Base-by-base conservation (phyloP, 2,113 vertebrate genomes). In the Budorcas taxicolor region DNA sequence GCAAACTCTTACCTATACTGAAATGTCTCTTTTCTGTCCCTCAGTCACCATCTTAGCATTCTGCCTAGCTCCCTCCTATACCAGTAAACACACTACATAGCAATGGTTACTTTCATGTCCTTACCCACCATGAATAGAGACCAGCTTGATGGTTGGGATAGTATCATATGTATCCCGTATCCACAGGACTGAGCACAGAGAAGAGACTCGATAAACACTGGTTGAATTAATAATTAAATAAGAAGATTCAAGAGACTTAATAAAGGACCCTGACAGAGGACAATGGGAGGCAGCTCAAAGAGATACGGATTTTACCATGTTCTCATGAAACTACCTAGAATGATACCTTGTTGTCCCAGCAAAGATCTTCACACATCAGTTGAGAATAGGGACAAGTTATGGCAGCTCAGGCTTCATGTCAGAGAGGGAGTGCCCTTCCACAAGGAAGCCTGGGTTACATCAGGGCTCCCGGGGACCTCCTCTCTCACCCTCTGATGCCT, bases 381-480 rank as follows among this genome's bases (percentile, higher is more conserved):
- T 33, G 43, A 62, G 67, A 43, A 85, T 2, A 81, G 43, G 3
- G 15, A 33, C 36, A 43, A n/a, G 50, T 23, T 40, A n/a, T 19
- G 74, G 55, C 15, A 53, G 47, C 85, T 45, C 53, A 14, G 55
- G 11, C 17, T 10, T 85, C 21, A 1, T 5, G 12, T 5, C 43
- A 43, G 74, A 47, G 9, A 9, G 4, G 2, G 2, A 33, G 16
- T 0, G 0, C 25, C 45, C 5, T 21, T 58, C 23, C 9, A 5
- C 40, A 45, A 50, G 7, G 64, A 60, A 15, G 6, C 10, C 45
- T 0, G 11, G 23, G 3, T 27, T 17, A 11, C 53, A 53, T 15
- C 40, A 80, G 80, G 60, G 19, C 12, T 43, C 67, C 47, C 0
- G 5, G 23, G 47, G 57, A 19, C 45, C 25, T 74, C 40, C 45